These are phyloP conservation scores for Rugalucina vietnamica DNA, from an alignment of 2,888 invertebrate genomes.

Conservation along the genomic window DNA sequence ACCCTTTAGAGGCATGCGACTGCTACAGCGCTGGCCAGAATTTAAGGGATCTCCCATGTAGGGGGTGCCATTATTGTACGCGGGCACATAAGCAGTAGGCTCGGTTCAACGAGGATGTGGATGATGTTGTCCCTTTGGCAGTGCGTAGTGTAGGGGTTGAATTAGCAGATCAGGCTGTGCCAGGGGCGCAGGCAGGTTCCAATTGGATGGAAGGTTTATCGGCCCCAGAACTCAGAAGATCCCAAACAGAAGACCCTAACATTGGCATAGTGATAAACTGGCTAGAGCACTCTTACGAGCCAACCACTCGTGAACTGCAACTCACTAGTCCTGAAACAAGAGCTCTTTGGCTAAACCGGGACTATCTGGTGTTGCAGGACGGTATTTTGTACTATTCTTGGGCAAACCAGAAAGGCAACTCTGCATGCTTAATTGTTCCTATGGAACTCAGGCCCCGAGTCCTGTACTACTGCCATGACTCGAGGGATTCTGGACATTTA, in stretches of 20 bases:
- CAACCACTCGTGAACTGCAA: not conserved
- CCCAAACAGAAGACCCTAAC: not conserved
- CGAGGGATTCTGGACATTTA: no score
- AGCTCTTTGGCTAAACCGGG: no score
- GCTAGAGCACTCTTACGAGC: not conserved
- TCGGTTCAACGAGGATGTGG: not conserved
- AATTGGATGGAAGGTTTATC: not conserved
- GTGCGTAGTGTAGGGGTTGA: no score
- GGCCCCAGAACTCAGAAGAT: not conserved
- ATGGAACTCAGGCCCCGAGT: no score
- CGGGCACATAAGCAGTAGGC: no score
- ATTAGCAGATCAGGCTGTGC: not conserved
- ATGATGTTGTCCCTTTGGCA: no score
- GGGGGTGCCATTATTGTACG: constrained; percentile 25
- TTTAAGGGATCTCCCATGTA: constrained; percentile 17
- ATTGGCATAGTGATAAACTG: not conserved
- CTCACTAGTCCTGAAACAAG: not conserved
- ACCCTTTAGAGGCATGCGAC: not conserved
- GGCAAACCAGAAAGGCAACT: no score
- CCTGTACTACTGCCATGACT: no score
- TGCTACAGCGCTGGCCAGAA: not conserved
- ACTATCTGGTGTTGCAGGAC: no score
- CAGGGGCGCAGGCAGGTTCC: no score
- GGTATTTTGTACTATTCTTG: no score
- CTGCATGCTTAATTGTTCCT: no score